A percentile compares a stretch with the other conserved stretches of the same genome.
phyloP scores from a whole-genome alignment of 2,888 invertebrate species.

The Amorpha juglandis region DNA sequence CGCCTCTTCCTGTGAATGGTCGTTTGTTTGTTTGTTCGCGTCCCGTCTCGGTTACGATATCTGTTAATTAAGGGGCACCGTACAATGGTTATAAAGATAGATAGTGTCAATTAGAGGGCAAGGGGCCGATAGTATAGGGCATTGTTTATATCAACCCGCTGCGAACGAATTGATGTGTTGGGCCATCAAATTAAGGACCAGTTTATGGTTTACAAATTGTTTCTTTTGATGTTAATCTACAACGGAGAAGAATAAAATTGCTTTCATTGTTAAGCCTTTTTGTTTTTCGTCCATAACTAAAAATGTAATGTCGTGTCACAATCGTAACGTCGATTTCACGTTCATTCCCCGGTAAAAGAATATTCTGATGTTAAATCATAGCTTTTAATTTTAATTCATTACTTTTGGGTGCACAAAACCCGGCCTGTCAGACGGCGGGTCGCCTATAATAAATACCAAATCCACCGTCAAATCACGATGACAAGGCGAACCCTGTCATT shows the following conservation, averaged over 20 bases:
- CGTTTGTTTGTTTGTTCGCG: slow-evolving; percentile 61
- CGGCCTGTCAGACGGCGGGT: too few species aligned
- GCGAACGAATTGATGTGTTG: slow-evolving; percentile 61
- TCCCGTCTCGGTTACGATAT: slow-evolving; percentile 53
- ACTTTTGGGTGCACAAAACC: too few species aligned
- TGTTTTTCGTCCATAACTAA: not conserved
- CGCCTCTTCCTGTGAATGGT: slow-evolving; percentile 45
- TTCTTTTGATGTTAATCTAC: slow-evolving; percentile 40
- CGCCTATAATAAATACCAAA: too few species aligned
- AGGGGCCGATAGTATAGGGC: slow-evolving; percentile 44
- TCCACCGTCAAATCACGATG: too few species aligned
- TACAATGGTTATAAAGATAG: slow-evolving; percentile 65
- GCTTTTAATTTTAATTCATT: too few species aligned
- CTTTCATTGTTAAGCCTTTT: slow-evolving; percentile 14
- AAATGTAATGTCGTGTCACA: not conserved
- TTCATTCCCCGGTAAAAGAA: too few species aligned
- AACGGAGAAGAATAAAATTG: slow-evolving; percentile 18
- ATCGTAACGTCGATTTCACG: too few species aligned
- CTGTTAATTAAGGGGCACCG: slow-evolving; percentile 70
- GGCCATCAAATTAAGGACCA: slow-evolving; percentile 57
- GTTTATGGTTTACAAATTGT: slow-evolving; percentile 59
- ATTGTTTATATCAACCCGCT: slow-evolving; percentile 56
- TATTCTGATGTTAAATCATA: too few species aligned
- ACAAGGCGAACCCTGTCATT: too few species aligned
- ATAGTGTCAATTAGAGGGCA: slow-evolving; percentile 72